A percentile compares a stretch with the other conserved stretches of the same genome.
phyloP scores from a whole-genome alignment of 2,888 invertebrate species.

The Ophion costatus region DNA sequence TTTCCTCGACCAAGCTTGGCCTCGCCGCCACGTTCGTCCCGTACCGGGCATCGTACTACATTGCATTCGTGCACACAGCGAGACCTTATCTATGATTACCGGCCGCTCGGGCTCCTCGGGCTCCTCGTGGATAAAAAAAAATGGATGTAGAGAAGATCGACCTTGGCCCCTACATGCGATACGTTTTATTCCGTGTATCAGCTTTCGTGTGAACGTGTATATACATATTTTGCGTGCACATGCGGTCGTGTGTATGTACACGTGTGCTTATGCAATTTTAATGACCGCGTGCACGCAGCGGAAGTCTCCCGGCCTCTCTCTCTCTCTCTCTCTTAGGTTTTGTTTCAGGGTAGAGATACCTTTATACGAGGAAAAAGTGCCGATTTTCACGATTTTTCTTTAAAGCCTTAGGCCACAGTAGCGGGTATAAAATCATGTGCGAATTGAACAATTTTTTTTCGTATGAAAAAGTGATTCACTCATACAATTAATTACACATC shows the following conservation, averaged over 20 bases:
- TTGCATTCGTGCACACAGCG: slow-evolving; percentile 1
- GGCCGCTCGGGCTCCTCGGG: slow-evolving; percentile 13
- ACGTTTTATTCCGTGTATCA: slow-evolving; percentile 31
- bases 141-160: slow-evolving; percentile 1
- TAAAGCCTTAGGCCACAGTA: too few relatives aligned
- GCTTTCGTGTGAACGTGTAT: slow-evolving; percentile 16
- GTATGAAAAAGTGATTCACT: too few relatives aligned
- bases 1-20: not conserved
- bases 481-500: too few relatives aligned
- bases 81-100: slow-evolving; percentile 43
- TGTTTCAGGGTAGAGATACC: too few relatives aligned
- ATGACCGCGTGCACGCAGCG: not conserved
- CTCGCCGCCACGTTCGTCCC: not conserved
- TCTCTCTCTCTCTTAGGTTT: not conserved
- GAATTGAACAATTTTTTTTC: too few relatives aligned
- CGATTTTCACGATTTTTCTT: too few relatives aligned
- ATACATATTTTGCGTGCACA: not conserved
- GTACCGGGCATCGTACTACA: not conserved
- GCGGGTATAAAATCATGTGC: too few relatives aligned
- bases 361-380: too few relatives aligned
- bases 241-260: not conserved
- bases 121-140: slow-evolving; percentile 23
- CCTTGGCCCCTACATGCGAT: slow-evolving; percentile 60
- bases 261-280: slow-evolving; percentile 5
- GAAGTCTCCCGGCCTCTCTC: not conserved